Base-by-base conservation (phyloP, 2,888 invertebrate genomes). In the Heliconius sara region DNA sequence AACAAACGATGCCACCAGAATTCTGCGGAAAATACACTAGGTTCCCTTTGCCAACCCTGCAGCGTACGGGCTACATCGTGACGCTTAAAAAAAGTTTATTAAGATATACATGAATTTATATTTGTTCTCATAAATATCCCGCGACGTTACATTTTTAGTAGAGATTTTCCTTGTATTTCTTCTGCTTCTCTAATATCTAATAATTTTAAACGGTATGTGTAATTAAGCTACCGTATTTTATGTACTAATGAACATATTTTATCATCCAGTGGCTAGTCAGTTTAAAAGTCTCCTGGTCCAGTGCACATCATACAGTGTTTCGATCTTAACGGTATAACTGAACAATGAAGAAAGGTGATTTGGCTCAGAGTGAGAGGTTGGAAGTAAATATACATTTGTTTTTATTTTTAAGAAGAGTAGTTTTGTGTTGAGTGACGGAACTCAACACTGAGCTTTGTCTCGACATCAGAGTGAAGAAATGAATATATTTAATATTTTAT, bases 321-420 rank as follows among this genome's bases (percentile, higher is more conserved):
- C 25, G 43, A 27, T 65, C 65, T 65, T 75, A 75, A 65, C 74
- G 74, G 74, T 75, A 75, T 16, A 13, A 16, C 27, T 27, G 65
- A 74, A 63, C 74, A 43, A 75, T 65, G 39, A 75, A 63, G 57
- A 25, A 34, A n/a, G 60, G 39, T 60, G 12, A 12, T 60, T 73
- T n/a, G n/a, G 30, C 1, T 72, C 22, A 12, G 27, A 68, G 39
- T 43, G n/a, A n/a, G 7, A 68, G 22, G 39, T 12, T n/a, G 39
- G 12, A n/a, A 22, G 22, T 39, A 4, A 39, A 39, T 39, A 39
- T n/a, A 10, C 3, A 34, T 10, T 5, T 43, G 13, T 43, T 13
- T 43, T 47, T 47, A 16, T 47, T 47, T 19, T 47, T 47, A 47
- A 16, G 6, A 47, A 47, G 6, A 47, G 6, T 47, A 16, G 16